These are phyloP conservation scores for Xiphias gladius DNA, from an alignment of 2,113 vertebrate species.

Conservation along the genomic window DNA sequence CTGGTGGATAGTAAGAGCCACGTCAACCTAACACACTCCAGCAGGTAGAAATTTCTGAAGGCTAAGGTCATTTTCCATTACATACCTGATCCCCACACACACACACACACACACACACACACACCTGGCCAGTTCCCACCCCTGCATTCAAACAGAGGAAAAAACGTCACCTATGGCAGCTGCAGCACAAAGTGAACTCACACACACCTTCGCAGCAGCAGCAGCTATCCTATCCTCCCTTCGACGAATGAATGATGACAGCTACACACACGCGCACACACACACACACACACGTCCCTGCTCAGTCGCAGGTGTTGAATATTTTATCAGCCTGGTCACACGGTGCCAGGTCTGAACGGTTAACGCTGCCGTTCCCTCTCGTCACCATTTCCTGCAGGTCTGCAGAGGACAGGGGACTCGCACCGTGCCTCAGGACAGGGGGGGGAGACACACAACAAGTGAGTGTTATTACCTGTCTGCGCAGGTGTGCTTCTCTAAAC, in stretches of 20 bases:
- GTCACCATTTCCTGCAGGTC: constrained; percentile 19
- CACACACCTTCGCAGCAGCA: neutral
- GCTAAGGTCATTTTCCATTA: too few relatives aligned
- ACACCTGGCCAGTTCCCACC: constrained; percentile 60
- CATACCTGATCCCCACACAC: neutral
- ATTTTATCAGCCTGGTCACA: constrained; percentile 74
- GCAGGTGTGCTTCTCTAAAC: neutral
- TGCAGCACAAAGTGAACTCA: constrained; percentile 1
- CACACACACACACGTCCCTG: neutral
- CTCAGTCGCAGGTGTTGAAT: constrained; percentile 63
- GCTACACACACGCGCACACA: neutral
- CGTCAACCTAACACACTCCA: too few relatives aligned
- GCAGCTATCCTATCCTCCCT: neutral
- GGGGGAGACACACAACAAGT: neutral
- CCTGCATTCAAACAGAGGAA: neutral
- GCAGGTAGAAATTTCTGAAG: too few relatives aligned
- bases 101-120: constrained; percentile 10
- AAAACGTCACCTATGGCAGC: constrained; percentile 3
- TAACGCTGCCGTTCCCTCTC: constrained; percentile 34
- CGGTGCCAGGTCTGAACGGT: constrained; percentile 65
- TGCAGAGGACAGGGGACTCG: constrained; percentile 20
- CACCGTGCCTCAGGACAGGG: neutral
- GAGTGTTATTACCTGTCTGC: constrained; percentile 33
- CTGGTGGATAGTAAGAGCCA: too few relatives aligned
- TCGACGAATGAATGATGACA: constrained; percentile 7